These are phyloP conservation scores for Euphonia xanthogaster DNA, from an alignment of 2,797 vertebrate genomes.

Conservation along the genomic window DNA sequence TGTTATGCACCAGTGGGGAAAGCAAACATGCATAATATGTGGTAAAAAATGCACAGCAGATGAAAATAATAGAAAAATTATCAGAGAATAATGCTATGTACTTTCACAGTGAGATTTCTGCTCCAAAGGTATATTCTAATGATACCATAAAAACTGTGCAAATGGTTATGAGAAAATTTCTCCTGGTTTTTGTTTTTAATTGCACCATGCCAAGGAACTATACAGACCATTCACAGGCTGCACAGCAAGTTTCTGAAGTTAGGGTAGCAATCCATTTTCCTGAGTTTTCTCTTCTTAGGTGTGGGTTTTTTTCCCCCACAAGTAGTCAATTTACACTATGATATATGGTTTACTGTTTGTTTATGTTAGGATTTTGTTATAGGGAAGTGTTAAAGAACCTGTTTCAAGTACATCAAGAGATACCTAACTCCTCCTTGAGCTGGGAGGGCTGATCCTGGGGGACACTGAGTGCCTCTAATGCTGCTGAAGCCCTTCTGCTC, in stretches of 20 bases:
- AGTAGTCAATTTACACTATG: background rate
- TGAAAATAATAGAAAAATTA: background rate
- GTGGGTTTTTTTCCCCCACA: fast-evolving
- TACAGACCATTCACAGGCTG: background rate
- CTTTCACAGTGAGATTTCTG: background rate
- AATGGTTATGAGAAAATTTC: background rate
- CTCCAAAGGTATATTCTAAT: background rate
- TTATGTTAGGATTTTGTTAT: background rate
- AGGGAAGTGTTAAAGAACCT: background rate
- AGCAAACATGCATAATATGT: background rate
- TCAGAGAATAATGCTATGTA: background rate
- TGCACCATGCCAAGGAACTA: background rate
- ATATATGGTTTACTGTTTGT: background rate
- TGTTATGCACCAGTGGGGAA: background rate
- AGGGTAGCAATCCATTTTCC: background rate
- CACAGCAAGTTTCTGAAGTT: background rate
- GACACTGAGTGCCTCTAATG: background rate
- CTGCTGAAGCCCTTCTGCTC: background rate
- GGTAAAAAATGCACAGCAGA: background rate
- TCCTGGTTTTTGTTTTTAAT: background rate
- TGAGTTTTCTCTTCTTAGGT: background rate
- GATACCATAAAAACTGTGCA: background rate
- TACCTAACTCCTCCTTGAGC: background rate
- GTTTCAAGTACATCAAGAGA: background rate
- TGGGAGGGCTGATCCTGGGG: background rate